Evolutionary conservation across 2,888 invertebrate genomes (phyloP).

Genomic region (Altica lythri): DNA sequence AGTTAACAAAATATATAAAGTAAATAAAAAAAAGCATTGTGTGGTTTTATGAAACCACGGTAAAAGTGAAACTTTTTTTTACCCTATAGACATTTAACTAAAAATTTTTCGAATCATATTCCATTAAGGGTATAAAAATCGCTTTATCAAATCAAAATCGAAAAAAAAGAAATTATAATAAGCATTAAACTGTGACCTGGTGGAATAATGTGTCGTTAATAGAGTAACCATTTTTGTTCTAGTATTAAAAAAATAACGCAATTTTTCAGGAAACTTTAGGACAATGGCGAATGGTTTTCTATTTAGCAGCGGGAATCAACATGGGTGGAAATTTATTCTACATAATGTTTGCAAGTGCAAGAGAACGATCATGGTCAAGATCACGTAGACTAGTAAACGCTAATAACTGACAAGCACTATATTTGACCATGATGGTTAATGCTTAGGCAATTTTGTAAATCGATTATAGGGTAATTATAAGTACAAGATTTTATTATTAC

Average conservation of each 20-base stretch:
- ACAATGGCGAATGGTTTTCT: conserved; percentile 79
- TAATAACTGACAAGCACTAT: conserved; percentile 54
- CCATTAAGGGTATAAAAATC: too few species aligned
- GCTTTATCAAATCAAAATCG: too few species aligned
- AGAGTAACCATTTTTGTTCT: conserved; percentile 2
- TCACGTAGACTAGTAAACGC: conserved; percentile 49
- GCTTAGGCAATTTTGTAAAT: conserved; percentile 35
- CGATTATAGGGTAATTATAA: conserved; percentile 14
- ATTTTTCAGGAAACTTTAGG: conserved; percentile 69
- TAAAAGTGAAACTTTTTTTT: too few species aligned
- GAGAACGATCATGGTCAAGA: conserved; percentile 71
- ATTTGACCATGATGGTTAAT: conserved; percentile 47
- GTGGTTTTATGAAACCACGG: too few species aligned
- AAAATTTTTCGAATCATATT: too few species aligned
- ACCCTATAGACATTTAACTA: too few species aligned
- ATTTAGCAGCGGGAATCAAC: conserved; percentile 77
- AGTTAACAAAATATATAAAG: too few species aligned
- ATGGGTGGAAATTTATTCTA: conserved; percentile 77
- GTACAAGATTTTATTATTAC: too few species aligned
- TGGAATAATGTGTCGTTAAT: too few species aligned
- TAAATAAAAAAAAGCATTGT: too few species aligned
- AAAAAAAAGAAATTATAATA: too few species aligned
- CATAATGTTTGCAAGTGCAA: conserved; percentile 77
- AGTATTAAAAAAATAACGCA: background rate
- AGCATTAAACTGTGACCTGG: too few species aligned